Conservation (phyloP, 2,888 invertebrate species). For the Eremobia ochroleuca region DNA sequence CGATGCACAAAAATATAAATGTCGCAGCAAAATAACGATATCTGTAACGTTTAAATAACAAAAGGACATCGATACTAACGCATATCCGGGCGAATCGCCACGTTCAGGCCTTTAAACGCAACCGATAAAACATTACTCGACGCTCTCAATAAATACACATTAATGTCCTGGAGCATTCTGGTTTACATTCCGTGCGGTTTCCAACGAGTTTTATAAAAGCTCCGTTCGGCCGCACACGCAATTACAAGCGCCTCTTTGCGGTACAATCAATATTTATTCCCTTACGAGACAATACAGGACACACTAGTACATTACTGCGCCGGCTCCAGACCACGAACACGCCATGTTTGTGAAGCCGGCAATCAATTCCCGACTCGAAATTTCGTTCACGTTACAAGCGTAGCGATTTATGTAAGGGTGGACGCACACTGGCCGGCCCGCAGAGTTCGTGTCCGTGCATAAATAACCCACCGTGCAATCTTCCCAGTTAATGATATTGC, state of each 20-base stretch:
- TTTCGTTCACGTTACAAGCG: constrained; percentile 69
- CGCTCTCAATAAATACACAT: constrained; percentile 91
- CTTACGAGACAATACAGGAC: constrained; percentile 82
- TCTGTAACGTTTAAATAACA: constrained; percentile 70
- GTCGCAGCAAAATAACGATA: constrained; percentile 67
- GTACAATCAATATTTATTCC: constrained; percentile 88
- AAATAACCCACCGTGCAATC: constrained; percentile 82
- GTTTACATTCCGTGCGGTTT: constrained; percentile 90
- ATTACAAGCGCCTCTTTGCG: constrained; percentile 89
- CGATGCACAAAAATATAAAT: constrained; percentile 63
- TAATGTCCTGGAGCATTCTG: constrained; percentile 89
- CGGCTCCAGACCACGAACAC: constrained; percentile 64
- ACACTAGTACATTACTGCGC: constrained; percentile 81
- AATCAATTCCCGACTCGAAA: constrained; percentile 73
- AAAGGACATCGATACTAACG: constrained; percentile 73
- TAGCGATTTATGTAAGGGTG: constrained; percentile 75
- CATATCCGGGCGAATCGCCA: constrained; percentile 82
- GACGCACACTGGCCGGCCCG: constrained; percentile 72
- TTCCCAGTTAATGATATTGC: constrained; percentile 84
- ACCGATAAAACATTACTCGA: constrained; percentile 90
- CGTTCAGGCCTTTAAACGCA: constrained; percentile 79
- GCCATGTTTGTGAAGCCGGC: constrained; percentile 71
- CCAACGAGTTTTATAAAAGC: constrained; percentile 90
- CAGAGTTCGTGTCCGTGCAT: constrained; percentile 75
- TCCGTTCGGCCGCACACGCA: constrained; percentile 88